Evolutionary conservation across 1,140 invertebrate genomes (phyloP), one percentile per base, ranked within the genome.

Genomic region (Cydia fagiglandana): DNA sequence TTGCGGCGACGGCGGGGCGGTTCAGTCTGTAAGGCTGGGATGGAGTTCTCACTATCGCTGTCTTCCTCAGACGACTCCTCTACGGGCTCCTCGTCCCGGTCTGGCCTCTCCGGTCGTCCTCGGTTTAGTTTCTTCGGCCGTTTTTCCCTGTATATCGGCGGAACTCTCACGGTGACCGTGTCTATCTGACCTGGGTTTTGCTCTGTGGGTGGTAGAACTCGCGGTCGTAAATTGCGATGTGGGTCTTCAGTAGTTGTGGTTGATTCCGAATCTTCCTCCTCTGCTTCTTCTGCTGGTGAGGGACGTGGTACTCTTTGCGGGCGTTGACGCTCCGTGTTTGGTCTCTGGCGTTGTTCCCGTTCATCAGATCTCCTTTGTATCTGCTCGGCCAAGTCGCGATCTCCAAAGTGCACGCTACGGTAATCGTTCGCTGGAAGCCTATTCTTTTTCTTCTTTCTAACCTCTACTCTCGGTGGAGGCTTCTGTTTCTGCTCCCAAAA

Each of bases 151-250:
- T 93, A 92, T 73, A 93, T 93, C 0, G 93, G 92, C 0, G 93
- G 93, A 28, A 93, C 91, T 41, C 91, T 79, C 15, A 93, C 93
- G 9, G 93, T 93, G 1, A 93, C 86, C 2, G 93, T 93, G 73
- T 93, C 93, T 7, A 93, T 93, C 79, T 93, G 88, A 15, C 87
- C 88, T 0, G 93, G 93, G 75, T 93, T 91, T 45, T 93, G 89
- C 77, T 93, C 92, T 1, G 92, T 93, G 0, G 92, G 93, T 0
- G 93, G 93, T 10, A 93, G 77, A 9, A 93, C 88, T 7, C 90
- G 87, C 0, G 93, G 92, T 53, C 86, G 85, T 17, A 93, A 80
- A 4, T 83, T 80, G 64, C 86, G 81, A 20, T 85, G 84, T 2
- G 92, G 93, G 75, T 93, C 88, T 75, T 93, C 87, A 0, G 93